Percentiles rank a stretch among this genome's conserved stretches.
phyloP scores from a whole-genome alignment of 2,113 vertebrate species.

The Poeciliopsis turrubarensis region DNA sequence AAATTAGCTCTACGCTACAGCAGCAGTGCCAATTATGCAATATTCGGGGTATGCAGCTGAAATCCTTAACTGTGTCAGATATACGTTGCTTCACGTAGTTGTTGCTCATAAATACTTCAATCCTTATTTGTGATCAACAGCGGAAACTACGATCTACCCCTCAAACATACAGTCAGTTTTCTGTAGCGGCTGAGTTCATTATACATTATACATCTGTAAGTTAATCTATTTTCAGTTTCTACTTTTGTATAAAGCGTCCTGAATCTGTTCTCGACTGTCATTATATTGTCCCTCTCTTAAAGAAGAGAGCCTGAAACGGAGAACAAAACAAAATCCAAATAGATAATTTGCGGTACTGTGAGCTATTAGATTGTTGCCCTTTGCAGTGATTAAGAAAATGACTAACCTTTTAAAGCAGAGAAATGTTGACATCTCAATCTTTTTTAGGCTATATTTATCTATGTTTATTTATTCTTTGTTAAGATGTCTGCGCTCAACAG shows the following conservation, averaged over 20 bases:
- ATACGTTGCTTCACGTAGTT: background rate
- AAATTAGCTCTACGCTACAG: too few species aligned
- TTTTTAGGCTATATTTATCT: background rate
- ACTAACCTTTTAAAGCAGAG: background rate
- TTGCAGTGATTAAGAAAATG: slow-evolving; percentile 4
- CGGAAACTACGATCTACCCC: too few species aligned
- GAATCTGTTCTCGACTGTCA: slow-evolving; percentile 60
- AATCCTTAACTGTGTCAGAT: too few species aligned
- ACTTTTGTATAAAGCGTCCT: slow-evolving; percentile 48
- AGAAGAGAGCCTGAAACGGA: slow-evolving; percentile 44
- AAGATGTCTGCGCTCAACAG: background rate
- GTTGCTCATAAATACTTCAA: background rate
- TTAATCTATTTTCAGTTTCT: background rate
- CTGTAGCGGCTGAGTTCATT: too few species aligned
- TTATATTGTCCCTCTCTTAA: slow-evolving; percentile 63
- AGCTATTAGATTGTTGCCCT: slow-evolving; percentile 6
- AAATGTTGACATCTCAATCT: background rate
- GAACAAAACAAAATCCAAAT: slow-evolving; percentile 38
- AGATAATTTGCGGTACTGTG: slow-evolving; percentile 16
- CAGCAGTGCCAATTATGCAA: too few species aligned
- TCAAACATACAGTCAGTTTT: too few species aligned
- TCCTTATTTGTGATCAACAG: background rate
- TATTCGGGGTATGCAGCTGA: too few species aligned
- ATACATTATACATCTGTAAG: background rate
- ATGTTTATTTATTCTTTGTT: background rate